Evolutionary conservation across 2,113 vertebrate genomes (phyloP).

Genomic region (Callospermophilus lateralis): DNA sequence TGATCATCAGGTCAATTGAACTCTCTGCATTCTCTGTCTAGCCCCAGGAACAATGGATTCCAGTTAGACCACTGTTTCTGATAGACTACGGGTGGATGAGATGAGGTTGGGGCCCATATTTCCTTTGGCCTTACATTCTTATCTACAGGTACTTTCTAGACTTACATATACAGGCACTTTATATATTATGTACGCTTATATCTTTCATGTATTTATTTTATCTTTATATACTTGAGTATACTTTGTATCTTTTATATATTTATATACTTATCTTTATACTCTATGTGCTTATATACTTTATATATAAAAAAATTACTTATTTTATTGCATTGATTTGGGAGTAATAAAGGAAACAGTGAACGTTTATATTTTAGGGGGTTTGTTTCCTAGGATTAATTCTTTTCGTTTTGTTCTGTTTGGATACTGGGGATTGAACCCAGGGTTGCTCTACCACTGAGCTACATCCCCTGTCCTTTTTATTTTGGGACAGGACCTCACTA

Average conservation of each 20-base stretch:
- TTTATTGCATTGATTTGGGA: neutral
- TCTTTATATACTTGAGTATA: neutral
- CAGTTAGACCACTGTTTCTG: neutral
- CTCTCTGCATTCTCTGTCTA: neutral
- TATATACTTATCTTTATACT: neutral
- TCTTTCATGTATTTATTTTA: neutral
- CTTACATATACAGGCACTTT: neutral
- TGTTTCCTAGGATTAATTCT: neutral
- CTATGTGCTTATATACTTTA: neutral
- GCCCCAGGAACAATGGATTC: neutral
- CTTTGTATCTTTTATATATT: neutral
- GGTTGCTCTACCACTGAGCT: neutral
- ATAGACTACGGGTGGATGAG: rapidly evolving
- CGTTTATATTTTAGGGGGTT: neutral
- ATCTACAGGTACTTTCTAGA: neutral
- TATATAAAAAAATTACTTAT: neutral
- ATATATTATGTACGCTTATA: neutral
- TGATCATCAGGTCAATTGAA: rapidly evolving
- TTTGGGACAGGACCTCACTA: neutral
- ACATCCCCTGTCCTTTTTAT: neutral
- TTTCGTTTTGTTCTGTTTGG: neutral
- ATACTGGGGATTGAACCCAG: neutral
- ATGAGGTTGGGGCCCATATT: neutral
- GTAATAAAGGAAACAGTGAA: neutral
- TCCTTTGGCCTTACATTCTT: neutral